Evolutionary conservation across 1,140 invertebrate species (phyloP).

Genomic region (Lepidurus arcticus): DNA sequence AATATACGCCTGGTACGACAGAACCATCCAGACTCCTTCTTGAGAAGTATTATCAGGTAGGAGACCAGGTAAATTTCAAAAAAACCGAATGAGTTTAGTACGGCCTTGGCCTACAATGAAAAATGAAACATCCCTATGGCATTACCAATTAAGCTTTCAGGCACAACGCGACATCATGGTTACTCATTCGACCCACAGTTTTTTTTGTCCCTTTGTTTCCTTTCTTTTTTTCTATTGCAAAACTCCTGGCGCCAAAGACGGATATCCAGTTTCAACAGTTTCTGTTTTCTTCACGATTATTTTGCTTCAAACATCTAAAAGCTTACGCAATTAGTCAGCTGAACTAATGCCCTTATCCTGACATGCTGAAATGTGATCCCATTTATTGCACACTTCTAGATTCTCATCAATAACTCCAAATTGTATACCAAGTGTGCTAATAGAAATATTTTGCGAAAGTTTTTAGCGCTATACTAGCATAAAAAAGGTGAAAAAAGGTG

Average conservation of each 20-base stretch:
- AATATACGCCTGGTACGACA: not conserved
- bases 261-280: too few species aligned
- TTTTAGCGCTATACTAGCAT: too few species aligned
- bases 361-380: too few species aligned
- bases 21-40: not conserved
- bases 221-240: not conserved
- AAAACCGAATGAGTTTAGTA: not conserved
- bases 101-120: constrained; percentile 17
- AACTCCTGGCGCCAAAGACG: not conserved
- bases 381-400: too few species aligned
- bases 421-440: too few species aligned
- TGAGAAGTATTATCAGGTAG: constrained; percentile 11
- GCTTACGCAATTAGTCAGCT: too few species aligned
- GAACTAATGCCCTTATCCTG: too few species aligned
- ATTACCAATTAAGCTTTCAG: constrained; percentile 3
- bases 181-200: not conserved
- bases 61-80: not conserved
- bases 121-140: constrained; percentile 1
- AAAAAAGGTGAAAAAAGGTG: too few species aligned
- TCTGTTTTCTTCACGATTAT: too few species aligned
- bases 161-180: not conserved
- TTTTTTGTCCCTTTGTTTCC: not conserved
- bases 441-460: too few species aligned
- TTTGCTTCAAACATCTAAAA: too few species aligned
- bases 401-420: too few species aligned